phyloP scores from a whole-genome alignment of 1,140 invertebrate species.

The Nymphalis io region DNA sequence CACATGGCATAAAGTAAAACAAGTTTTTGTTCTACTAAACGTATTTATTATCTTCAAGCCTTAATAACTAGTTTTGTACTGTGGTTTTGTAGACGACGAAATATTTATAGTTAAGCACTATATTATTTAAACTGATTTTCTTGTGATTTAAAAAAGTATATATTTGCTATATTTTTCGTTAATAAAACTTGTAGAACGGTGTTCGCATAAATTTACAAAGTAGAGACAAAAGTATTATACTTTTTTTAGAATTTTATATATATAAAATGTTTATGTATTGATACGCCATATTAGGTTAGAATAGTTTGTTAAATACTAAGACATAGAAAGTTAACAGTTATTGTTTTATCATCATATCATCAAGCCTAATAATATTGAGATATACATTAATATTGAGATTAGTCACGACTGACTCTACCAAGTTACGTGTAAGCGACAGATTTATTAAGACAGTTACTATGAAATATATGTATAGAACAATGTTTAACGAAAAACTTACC shows the following conservation, averaged over 20 bases:
- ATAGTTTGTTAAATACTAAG: background rate
- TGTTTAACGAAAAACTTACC: conserved; percentile 58
- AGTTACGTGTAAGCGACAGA: conserved; percentile 18
- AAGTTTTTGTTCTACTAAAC: conserved; percentile 26
- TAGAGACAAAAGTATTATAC: too few species aligned
- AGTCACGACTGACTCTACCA: conserved; percentile 31
- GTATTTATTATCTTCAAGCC: conserved; percentile 2
- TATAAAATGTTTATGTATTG: background rate
- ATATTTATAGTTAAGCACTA: background rate
- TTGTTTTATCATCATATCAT: conserved; percentile 27
- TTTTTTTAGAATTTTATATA: background rate
- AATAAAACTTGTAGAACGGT: background rate
- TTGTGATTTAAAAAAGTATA: background rate
- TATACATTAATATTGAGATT: conserved; percentile 34
- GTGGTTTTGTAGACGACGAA: background rate
- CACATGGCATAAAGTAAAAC: conserved; percentile 33
- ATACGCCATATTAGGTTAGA: background rate
- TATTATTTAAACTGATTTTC: background rate
- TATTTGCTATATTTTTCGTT: background rate
- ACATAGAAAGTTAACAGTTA: conserved; percentile 12
- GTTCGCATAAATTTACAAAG: background rate
- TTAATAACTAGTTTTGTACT: background rate
- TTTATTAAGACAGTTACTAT: conserved; percentile 25
- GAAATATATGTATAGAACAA: background rate
- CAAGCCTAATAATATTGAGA: too few species aligned